These are phyloP conservation scores for Pristiophorus japonicus DNA, from an alignment of 2,113 vertebrate species.

Conservation along the genomic window DNA sequence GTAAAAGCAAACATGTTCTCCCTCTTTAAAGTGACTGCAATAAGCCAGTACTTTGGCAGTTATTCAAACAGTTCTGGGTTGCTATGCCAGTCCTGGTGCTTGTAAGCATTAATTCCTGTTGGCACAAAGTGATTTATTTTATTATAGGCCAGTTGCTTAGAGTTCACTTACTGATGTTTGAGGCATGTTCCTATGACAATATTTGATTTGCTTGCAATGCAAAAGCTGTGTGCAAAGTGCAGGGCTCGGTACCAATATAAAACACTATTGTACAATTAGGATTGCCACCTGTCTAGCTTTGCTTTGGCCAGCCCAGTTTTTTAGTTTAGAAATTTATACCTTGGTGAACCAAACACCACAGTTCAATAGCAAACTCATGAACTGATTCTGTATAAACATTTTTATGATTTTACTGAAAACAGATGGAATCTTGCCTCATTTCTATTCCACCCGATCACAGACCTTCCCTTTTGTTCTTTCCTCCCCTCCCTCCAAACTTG, in stretches of 20 bases:
- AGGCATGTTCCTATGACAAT: not conserved
- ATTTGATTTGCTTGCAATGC: not conserved
- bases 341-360: not conserved
- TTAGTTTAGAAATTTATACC: not conserved
- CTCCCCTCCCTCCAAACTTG: too few relatives aligned
- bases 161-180: not conserved
- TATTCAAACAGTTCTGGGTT: not conserved
- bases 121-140: not conserved
- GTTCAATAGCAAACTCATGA: not conserved
- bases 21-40: not conserved
- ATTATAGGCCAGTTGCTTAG: not conserved
- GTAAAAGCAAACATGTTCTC: not conserved
- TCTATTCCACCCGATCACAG: too few relatives aligned
- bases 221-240: not conserved
- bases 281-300: not conserved
- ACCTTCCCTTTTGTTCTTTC: too few relatives aligned
- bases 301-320: too few relatives aligned
- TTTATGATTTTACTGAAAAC: not conserved
- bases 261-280: not conserved
- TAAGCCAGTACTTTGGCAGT: not conserved
- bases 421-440: not conserved
- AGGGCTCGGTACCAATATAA: not conserved
- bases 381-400: not conserved
- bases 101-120: not conserved
- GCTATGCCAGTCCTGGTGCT: not conserved